These are phyloP conservation scores for Drosophila meridiana DNA, from an alignment of 2,888 invertebrate species.

Conservation along the genomic window DNA sequence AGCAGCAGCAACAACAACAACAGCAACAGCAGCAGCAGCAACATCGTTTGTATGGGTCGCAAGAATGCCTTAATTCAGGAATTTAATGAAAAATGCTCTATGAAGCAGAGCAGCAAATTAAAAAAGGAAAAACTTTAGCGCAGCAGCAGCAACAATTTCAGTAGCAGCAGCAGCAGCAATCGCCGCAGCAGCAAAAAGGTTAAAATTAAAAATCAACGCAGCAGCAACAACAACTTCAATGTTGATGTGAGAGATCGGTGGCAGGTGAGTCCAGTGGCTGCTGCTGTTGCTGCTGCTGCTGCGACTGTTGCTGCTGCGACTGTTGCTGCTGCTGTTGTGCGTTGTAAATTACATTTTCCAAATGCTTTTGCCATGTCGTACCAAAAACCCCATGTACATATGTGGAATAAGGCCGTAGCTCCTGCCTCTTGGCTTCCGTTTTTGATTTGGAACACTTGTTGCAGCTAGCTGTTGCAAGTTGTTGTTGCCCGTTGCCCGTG, in stretches of 20 bases:
- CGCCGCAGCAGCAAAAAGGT: conserved; percentile 59
- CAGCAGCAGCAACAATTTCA: conserved; percentile 53
- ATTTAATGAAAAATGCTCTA: conserved; percentile 82
- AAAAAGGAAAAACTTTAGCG: conserved; percentile 66
- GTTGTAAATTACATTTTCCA: conserved; percentile 83
- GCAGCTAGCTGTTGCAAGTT: conserved; percentile 28
- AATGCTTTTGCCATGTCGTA: conserved; percentile 81
- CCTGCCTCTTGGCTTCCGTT: conserved; percentile 55
- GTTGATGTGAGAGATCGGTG: conserved; percentile 75
- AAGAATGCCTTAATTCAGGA: conserved; percentile 79
- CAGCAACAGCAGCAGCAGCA: conserved; percentile 35
- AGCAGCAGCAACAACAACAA: conserved; percentile 38
- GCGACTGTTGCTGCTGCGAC: conserved; percentile 8
- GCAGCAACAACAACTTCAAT: conserved; percentile 28
- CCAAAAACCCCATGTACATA: conserved; percentile 78
- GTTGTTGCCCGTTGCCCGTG: conserved; percentile 17
- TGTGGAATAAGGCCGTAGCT: conserved; percentile 63
- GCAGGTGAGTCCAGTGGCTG: conserved; percentile 65
- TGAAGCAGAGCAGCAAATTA: conserved; percentile 72
- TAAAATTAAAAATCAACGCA: conserved; percentile 76
- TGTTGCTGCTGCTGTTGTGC: conserved; percentile 51
- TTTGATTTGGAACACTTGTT: conserved; percentile 77
- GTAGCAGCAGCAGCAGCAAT: conserved; percentile 4
- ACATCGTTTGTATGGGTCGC: conserved; percentile 63
- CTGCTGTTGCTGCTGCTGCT: conserved; percentile 16